Base-by-base conservation (phyloP, 2,888 invertebrate species). In the Auanema sp. region DNA sequence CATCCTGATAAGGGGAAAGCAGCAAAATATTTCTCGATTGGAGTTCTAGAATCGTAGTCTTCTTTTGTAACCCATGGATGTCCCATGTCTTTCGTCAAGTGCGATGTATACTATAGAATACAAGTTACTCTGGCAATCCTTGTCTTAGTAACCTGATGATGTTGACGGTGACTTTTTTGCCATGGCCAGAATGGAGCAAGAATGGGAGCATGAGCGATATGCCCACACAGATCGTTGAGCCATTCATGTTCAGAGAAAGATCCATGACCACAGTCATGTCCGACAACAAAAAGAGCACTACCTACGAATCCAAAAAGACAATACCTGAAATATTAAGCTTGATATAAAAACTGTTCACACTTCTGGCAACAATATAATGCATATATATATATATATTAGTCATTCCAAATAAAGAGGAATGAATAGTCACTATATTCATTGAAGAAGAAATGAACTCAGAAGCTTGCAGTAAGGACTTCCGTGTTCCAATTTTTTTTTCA, bases 1-100 rank as follows among this genome's bases (percentile, higher is more conserved):
- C 81, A 75, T 57, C 79, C 81, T 55, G 78, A 79, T 43, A 81
- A 51, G 42, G 81, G 81, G 43, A 81, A 66, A 60, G 72, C 69
- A 10, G 76, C 69, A 59, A 75, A 78, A 58, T 74, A 70, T 64
- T 71, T 72, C 59, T 74, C 68, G n/a, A 70, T 47, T n/a, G 57
- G 51, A 11, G 66, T 69, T 60, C 72, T 62, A 42, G 55, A 65
- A 42, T 64, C 65, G 67, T 61, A 75, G 57, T 70, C 69, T 8
- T 76, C 68, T 55, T 79, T 72, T 4, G 77, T 77, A 41, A 78
- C 71, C 79, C 79, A 79, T 33, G 78, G 78, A 62, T 79, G 79
- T 24, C 79, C 79, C 52, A 64, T 69, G 56, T 77, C 76, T 55
- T 75, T 81, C 42, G 75, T 76, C 47, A 81, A 53, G 63, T 81